Base-by-base conservation (phyloP, 2,888 invertebrate species). In the Empis stercorea region DNA sequence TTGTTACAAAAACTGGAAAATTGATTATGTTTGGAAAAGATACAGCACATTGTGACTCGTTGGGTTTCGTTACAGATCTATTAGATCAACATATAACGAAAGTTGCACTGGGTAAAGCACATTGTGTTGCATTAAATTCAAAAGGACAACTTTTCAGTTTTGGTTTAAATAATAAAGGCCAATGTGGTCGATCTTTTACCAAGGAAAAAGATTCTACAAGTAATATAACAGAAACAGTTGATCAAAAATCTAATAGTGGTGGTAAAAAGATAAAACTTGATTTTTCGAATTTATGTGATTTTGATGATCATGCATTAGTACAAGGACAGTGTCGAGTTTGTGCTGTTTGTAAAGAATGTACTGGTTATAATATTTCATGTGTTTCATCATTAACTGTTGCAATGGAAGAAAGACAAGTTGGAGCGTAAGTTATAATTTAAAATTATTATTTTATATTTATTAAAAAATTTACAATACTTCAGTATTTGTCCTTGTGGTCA, bases 81-180 rank as follows among this genome's bases (percentile, higher is more conserved):
- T 76, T 80, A 49, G 82, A 87, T 43, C 80, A 85, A 52, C 75
- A 76, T 52, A 73, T 87, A 15, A 76, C 77, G 45, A 77, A 78
- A 71, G 83, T 94, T 4, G 84, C 87, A 0, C 71, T 99, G 49
- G 97, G 97, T 3, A 97, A 97, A 71, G 96, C 96, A 1, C 97
- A 97, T 61, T 87, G 87, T n/a, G 87, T 91, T 1, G 87, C 81
- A 0, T 72, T 97, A 11, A 91, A 87, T 13, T 82, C 79, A 55
- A 86, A 86, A 61, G 97, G 97, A 0, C 83, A 86, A 56, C 81
- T 96, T 4, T 95, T 84, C 65, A 93, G 96, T 0, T 95, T 96
- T 68, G 97, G 97, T 6, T 86, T 96, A 51, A 97, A 97, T 68
- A 96, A 97, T 65, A 93, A 95, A 65, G 94, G 94, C 1, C 97